Conservation (phyloP, 2,797 vertebrate genomes). For the Hemibagrus guttatus region DNA sequence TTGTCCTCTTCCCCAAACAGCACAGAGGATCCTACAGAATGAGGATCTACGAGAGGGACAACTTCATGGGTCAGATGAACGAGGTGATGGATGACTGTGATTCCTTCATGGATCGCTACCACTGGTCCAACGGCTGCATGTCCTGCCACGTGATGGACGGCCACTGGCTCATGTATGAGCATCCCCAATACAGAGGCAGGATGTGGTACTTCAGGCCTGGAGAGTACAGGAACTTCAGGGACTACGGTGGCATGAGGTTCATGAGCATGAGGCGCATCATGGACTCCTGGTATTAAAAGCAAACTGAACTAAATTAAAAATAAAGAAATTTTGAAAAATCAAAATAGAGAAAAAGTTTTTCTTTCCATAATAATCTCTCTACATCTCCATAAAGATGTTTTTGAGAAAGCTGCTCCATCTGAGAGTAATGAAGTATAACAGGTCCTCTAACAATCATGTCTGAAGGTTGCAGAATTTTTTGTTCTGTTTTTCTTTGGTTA, state of each 20-base stretch:
- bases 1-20: slow-evolving; percentile 7
- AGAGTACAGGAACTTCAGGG: slow-evolving; percentile 71
- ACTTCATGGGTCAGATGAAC: slow-evolving; percentile 57
- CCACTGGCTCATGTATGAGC: slow-evolving; percentile 73
- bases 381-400: neutral
- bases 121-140: slow-evolving; percentile 55
- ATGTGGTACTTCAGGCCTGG: slow-evolving; percentile 69
- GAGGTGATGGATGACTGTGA: slow-evolving; percentile 26
- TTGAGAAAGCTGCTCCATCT: neutral
- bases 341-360: neutral
- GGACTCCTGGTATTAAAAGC: slow-evolving; percentile 26
- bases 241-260: slow-evolving; percentile 51
- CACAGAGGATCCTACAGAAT: slow-evolving; percentile 55
- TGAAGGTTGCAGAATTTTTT: neutral
- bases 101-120: no score
- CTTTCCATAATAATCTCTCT: neutral
- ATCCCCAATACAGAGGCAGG: slow-evolving; percentile 68
- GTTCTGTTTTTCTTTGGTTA: neutral
- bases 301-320: neutral
- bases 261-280: slow-evolving; percentile 35
- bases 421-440: neutral
- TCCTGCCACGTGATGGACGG: slow-evolving; percentile 70
- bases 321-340: neutral
- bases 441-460: neutral
- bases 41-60: slow-evolving; percentile 60